Base-by-base conservation (phyloP, 2,113 vertebrate genomes). In the Gnathonemus echidnorhynchus region DNA sequence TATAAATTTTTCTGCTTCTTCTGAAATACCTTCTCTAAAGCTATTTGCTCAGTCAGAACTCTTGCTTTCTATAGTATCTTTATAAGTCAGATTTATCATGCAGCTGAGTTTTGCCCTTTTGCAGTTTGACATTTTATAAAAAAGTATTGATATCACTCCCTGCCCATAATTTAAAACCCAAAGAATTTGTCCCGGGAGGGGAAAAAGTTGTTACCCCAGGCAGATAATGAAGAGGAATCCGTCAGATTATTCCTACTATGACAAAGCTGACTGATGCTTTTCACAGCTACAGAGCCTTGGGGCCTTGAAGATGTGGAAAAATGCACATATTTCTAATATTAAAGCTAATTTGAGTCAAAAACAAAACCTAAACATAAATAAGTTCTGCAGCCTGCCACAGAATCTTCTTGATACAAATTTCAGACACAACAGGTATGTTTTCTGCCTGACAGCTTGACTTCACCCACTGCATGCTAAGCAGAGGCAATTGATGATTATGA, bases 171-270 rank as follows among this genome's bases (percentile, higher is more conserved):
- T 80, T 80, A 80, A 80, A 80, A 42, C 35, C 74, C 74, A 80
- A 80, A 80, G 35, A 80, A 80, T 80, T 42, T 80, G 74, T 42
- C 74, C 74, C 42, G 15, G 31, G 35, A 42, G 35, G 35, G 31
- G 35, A 80, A 80, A 80, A 80, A 19, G 35, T 19, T 19, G 74
- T 80, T 80, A 80, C 35, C 74, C 35, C 31, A 80, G 74, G 74
- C 74, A 80, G 74, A 80, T 80, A 80, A 80, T 80, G 74, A 80
- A 80, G 35, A 42, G 74, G 35, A 80, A 80, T 80, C 74, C 35
- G 35, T 80, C 31, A 39, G 74, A 42, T 80, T 80, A 80, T 80
- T 80, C 35, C 4, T 42, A 42, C 35, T 80, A 19, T 39, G 74
- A 42, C 74, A 80, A 42, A 42, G 74, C 5, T 80, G 35, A 80